A percentile compares a stretch with the other conserved stretches of the same genome.
Conservation (phyloP, 2,888 invertebrate species). For the Callinectes sapidus region DNA sequence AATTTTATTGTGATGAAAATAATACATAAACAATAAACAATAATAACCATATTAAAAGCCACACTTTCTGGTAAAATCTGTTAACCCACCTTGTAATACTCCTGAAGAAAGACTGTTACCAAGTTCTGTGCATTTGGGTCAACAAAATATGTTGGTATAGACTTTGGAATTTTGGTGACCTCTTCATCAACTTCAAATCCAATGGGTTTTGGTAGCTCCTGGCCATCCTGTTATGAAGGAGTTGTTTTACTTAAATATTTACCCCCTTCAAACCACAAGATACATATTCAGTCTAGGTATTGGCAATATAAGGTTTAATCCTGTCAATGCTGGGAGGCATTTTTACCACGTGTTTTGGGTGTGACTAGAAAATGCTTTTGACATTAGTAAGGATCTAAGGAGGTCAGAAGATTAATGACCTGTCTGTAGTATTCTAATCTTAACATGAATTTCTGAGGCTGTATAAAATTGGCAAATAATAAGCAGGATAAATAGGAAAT, state of each 20-base stretch:
- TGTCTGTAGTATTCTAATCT: too few species aligned
- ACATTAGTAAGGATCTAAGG: too few species aligned
- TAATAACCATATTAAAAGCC: not conserved
- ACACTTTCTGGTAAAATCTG: not conserved
- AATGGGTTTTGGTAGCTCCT: constrained; percentile 89
- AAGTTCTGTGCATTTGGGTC: constrained; percentile 68
- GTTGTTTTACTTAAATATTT: not conserved
- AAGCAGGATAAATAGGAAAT: too few species aligned
- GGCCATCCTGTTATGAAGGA: constrained; percentile 83
- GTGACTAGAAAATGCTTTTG: too few species aligned
- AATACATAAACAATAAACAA: not conserved
- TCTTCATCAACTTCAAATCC: constrained; percentile 86
- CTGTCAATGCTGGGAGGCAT: too few species aligned
- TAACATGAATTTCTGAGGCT: too few species aligned
- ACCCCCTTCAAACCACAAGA: not conserved
- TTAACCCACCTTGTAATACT: constrained; percentile 75
- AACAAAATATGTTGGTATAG: constrained; percentile 83
- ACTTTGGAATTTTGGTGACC: constrained; percentile 81
- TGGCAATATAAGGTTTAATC: too few species aligned
- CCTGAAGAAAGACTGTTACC: constrained; percentile 76
- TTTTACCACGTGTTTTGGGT: too few species aligned
- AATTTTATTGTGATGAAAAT: too few species aligned
- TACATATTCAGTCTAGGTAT: too few species aligned
- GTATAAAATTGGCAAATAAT: too few species aligned
- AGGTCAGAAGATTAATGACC: too few species aligned